Conservation (phyloP, 2,113 vertebrate species). For the Grallaria varia region DNA sequence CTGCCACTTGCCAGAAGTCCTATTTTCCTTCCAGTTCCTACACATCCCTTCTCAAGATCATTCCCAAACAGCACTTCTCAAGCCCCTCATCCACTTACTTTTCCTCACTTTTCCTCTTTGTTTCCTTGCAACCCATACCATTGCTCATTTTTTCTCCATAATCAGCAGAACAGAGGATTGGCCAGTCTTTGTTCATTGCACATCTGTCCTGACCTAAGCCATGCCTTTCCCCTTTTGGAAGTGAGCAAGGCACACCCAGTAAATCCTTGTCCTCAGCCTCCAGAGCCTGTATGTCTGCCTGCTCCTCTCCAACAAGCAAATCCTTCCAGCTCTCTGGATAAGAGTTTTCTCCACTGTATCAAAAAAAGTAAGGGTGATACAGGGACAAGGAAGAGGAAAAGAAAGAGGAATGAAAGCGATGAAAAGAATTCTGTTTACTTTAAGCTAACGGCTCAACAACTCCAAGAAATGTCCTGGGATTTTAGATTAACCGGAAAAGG, state of each 20-base stretch:
- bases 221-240: neutral
- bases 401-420: neutral
- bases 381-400: constrained; percentile 11
- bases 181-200: fast-evolving
- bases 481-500: neutral
- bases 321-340: neutral
- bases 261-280: neutral
- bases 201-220: neutral
- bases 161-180: neutral
- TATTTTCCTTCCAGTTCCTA: neutral
- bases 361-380: neutral
- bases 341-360: neutral
- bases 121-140: neutral
- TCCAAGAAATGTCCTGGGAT: neutral
- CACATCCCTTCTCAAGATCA: neutral
- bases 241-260: neutral
- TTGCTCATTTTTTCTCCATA: neutral
- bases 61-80: neutral
- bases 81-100: neutral
- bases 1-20: neutral
- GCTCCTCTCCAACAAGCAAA: neutral
- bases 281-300: neutral
- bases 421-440: constrained; percentile 17
- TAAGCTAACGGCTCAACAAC: neutral
- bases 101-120: neutral